Conservation (phyloP, 1,140 invertebrate species). For the Eumeta japonica region DNA sequence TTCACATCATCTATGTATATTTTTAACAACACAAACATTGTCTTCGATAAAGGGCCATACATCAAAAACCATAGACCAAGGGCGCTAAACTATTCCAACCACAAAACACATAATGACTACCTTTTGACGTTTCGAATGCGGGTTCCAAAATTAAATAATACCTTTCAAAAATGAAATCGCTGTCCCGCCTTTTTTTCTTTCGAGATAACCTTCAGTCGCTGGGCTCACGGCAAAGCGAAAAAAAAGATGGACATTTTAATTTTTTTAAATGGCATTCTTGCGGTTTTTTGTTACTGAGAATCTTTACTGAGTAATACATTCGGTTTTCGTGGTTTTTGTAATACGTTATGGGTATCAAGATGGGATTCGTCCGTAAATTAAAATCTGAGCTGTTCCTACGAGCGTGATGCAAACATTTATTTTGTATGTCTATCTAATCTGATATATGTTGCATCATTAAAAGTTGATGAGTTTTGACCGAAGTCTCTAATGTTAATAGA, state of each 20-base stretch:
- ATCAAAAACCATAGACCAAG: conserved; percentile 25
- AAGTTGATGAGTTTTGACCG: conserved; percentile 32
- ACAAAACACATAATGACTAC: conserved; percentile 54
- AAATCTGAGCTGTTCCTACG: no score
- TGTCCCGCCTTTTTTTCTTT: conserved; percentile 53
- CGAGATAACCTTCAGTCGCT: conserved; percentile 55
- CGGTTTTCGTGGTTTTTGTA: conserved; percentile 40
- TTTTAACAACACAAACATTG: no score
- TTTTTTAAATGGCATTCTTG: conserved; percentile 57
- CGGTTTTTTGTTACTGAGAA: conserved; percentile 49
- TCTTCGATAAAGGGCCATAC: no score
- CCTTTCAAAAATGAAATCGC: conserved; percentile 58
- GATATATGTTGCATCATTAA: conserved; percentile 31
- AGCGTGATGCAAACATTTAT: no score
- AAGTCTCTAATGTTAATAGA: conserved; percentile 36
- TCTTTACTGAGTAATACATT: conserved; percentile 42
- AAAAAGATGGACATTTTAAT: conserved; percentile 51
- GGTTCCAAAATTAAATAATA: conserved; percentile 57
- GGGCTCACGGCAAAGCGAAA: conserved; percentile 45
- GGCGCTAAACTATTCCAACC: conserved; percentile 36
- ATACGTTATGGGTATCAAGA: conserved; percentile 21
- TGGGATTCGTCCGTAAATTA: no score
- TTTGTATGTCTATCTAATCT: conserved; percentile 15
- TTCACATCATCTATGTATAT: no score
- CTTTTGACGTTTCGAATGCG: conserved; percentile 55